These are phyloP conservation scores for Penaeus indicus DNA, from an alignment of 1,140 invertebrate species.

Conservation along the genomic window DNA sequence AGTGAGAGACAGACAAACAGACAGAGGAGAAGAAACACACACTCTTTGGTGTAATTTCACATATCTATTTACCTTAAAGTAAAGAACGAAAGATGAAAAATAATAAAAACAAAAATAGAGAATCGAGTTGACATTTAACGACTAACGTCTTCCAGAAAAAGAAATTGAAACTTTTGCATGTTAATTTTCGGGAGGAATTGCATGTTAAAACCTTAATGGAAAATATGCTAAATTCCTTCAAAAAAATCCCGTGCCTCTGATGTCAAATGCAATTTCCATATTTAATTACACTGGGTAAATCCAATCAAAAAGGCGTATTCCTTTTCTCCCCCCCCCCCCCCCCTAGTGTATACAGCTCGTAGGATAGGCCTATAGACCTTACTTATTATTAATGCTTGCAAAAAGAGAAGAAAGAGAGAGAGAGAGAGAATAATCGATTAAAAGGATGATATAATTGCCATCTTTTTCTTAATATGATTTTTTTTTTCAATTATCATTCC, in stretches of 20 bases:
- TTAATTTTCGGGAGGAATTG: not conserved
- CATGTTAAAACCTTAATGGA: constrained; percentile 49
- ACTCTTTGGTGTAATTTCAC: no score
- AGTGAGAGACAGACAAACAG: not conserved
- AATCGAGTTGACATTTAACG: no score
- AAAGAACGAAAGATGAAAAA: no score
- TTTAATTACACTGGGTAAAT: constrained; percentile 63
- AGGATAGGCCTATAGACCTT: constrained; percentile 30
- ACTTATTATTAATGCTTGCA: constrained; percentile 17
- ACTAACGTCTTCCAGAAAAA: no score
- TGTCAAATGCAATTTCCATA: constrained; percentile 61
- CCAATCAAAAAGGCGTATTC: constrained; percentile 60
- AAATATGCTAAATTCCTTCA: constrained; percentile 49
- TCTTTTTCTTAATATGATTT: no score
- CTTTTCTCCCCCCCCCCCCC: constrained; percentile 28
- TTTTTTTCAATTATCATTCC: no score
- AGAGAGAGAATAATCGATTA: not conserved
- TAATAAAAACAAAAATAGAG: no score
- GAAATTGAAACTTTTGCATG: no score
- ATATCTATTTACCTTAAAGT: no score
- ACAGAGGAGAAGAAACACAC: no score
- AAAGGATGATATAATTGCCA: no score
- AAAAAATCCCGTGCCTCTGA: constrained; percentile 44
- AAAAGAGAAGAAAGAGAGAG: not conserved
- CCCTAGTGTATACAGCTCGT: constrained; percentile 31